phyloP scores from a whole-genome alignment of 2,888 invertebrate genomes.

The Empis stercorea region DNA sequence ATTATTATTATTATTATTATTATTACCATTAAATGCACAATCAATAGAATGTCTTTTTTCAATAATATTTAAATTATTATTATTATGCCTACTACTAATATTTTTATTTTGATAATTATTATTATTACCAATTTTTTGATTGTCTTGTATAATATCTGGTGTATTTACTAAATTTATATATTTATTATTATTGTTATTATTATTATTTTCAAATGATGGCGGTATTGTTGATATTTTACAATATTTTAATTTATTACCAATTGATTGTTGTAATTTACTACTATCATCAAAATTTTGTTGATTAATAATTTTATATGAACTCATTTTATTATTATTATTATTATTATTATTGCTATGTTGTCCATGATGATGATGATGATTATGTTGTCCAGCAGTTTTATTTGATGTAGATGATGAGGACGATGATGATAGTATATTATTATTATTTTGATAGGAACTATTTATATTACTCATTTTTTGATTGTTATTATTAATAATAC shows the following conservation, averaged over 20 bases:
- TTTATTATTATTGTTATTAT: not conserved
- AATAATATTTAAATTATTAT: not conserved
- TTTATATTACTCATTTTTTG: not conserved
- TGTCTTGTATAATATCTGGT: not conserved
- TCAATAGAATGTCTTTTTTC: conserved; percentile 21
- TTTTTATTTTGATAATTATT: too few species aligned
- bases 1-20: not conserved
- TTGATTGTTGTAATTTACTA: not conserved
- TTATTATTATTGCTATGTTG: too few species aligned
- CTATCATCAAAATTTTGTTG: not conserved
- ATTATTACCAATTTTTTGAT: too few species aligned
- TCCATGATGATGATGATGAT: too few species aligned
- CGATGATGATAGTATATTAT: not conserved
- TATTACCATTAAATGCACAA: conserved; percentile 10
- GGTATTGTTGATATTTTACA: conserved; percentile 7
- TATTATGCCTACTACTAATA: too few species aligned
- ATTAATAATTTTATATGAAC: too few species aligned
- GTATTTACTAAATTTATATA: not conserved
- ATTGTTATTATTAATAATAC: not conserved
- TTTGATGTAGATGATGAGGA: too few species aligned
- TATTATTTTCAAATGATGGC: not conserved
- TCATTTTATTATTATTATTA: too few species aligned
- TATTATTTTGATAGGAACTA: not conserved
- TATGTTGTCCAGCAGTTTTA: too few species aligned
- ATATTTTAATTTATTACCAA: conserved; percentile 8